Evolutionary conservation across 2,797 vertebrate species (phyloP), one percentile per base, ranked within the genome.

Genomic region (Diglossa cyanea): DNA sequence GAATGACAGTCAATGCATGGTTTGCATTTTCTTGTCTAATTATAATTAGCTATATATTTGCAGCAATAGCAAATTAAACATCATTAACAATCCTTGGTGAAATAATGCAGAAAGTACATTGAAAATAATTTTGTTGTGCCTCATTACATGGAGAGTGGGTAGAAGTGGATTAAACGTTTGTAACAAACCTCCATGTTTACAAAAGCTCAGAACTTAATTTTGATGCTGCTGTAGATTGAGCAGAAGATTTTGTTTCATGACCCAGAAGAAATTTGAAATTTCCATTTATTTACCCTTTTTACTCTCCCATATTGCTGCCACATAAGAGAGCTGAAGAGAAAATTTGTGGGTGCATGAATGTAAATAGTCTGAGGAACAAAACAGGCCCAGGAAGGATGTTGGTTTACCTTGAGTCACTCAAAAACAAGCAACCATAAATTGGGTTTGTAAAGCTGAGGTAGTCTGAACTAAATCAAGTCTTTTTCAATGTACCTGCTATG

Each of bases 1-100:
- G 37, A 45, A 18, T 7, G 5, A 9, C 39, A 28, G 39, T 0
- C 67, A 55, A 30, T 47, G 3, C 2, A 3, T 21, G 20, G 5
- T 40, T 75, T 2, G 2, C 35, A 10, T 83, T 63, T 45, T 42
- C 31, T 57, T 20, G 24, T 72, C 23, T 13, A 13, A 14, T 51
- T 65, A 8, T 9, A 39, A 11, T 42, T 72, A 31, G 9, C 16
- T 23, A 8, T 13, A 4, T 40, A 53, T 61, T 76, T 72, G 26
- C 26, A 58, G 39, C n/a, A 65, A 28, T 17, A 26, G 30, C 26
- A 57, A 65, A 70, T 53, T 17, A 50, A 76, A 35, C 18, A 23
- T 25, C 44, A 7, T 40, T 48, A 76, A 42, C 13, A 47, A 2
- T 66, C 60, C 51, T 24, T 30, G 35, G 24, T 33, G 31, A 74